Evolutionary conservation across 2,888 invertebrate species (phyloP).

Genomic region (Stomorhina lunata): DNA sequence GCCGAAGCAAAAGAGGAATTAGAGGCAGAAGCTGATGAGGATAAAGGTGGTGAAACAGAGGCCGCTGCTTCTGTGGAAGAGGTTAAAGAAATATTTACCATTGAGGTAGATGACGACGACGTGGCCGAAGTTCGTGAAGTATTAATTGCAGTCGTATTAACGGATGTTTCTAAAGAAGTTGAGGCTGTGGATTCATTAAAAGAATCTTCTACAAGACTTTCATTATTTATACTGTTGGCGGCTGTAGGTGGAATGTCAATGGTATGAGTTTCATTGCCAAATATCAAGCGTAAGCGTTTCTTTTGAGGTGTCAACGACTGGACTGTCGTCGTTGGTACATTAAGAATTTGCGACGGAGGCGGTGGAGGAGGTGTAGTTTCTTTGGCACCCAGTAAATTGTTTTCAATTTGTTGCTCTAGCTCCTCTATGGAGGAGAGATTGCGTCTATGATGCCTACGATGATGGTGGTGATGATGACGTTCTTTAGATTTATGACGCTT

Average conservation of each 20-base stretch:
- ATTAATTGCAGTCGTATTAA: slow-evolving; percentile 37
- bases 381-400: slow-evolving; percentile 51
- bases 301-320: slow-evolving; percentile 83
- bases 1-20: slow-evolving; percentile 73
- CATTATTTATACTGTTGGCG: slow-evolving; percentile 39
- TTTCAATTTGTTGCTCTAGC: slow-evolving; percentile 47
- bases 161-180: slow-evolving; percentile 61
- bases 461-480: slow-evolving; percentile 69
- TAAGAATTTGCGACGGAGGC: too few relatives aligned
- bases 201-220: slow-evolving; percentile 67
- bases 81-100: slow-evolving; percentile 66
- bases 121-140: slow-evolving; percentile 38
- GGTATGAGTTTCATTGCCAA: slow-evolving; percentile 93
- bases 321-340: slow-evolving; percentile 16
- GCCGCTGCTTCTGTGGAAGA: slow-evolving; percentile 67
- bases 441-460: slow-evolving; percentile 63
- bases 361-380: slow-evolving; percentile 39
- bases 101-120: slow-evolving; percentile 54
- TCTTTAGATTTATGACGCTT: slow-evolving; percentile 84
- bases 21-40: slow-evolving; percentile 61
- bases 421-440: slow-evolving; percentile 60
- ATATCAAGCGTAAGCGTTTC: slow-evolving; percentile 92
- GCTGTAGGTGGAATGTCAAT: slow-evolving; percentile 88
- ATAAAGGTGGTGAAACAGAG: slow-evolving; percentile 65
- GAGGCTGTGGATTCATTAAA: slow-evolving; percentile 69